These are phyloP conservation scores for Melanotaenia duboulayi DNA, from an alignment of 2,113 vertebrate species.

Conservation along the genomic window DNA sequence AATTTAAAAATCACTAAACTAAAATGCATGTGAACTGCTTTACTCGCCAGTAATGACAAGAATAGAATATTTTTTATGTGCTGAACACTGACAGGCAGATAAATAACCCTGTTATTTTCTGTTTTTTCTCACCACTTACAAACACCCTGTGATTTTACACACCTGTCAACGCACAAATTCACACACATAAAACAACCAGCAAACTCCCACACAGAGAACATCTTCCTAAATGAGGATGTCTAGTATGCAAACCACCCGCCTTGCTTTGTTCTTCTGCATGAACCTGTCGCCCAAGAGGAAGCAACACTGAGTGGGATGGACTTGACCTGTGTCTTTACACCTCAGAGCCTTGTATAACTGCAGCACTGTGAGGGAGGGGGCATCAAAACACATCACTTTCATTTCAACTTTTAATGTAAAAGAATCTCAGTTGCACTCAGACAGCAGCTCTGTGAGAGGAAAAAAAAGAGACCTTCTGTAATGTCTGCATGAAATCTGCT, in stretches of 20 bases:
- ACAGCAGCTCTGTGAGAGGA: background rate
- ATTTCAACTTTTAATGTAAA: constrained; percentile 17
- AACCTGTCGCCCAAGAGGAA: constrained; percentile 66
- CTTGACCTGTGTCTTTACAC: constrained; percentile 68
- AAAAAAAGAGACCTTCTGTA: background rate
- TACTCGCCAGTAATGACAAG: background rate
- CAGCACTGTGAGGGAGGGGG: constrained; percentile 41
- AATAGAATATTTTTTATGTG: constrained; percentile 1
- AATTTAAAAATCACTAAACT: background rate
- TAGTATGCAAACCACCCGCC: constrained; percentile 66
- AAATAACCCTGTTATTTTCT: constrained; percentile 4
- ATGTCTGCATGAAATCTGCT: constrained; percentile 15
- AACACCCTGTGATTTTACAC: constrained; percentile 20
- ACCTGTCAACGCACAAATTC: constrained; percentile 20
- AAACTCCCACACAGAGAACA: constrained; percentile 14
- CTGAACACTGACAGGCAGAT: constrained; percentile 22
- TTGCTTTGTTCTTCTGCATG: constrained; percentile 58
- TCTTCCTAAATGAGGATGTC: constrained; percentile 62
- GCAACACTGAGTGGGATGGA: constrained; percentile 58
- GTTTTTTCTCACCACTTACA: background rate
- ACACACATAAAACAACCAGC: constrained; percentile 1
- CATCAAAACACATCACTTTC: constrained; percentile 50
- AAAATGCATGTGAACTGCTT: background rate
- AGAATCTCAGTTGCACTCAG: constrained; percentile 9
- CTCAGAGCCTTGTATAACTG: constrained; percentile 55